Conservation (phyloP, 2,113 vertebrate species). For the Cephalopterus ornatus region DNA sequence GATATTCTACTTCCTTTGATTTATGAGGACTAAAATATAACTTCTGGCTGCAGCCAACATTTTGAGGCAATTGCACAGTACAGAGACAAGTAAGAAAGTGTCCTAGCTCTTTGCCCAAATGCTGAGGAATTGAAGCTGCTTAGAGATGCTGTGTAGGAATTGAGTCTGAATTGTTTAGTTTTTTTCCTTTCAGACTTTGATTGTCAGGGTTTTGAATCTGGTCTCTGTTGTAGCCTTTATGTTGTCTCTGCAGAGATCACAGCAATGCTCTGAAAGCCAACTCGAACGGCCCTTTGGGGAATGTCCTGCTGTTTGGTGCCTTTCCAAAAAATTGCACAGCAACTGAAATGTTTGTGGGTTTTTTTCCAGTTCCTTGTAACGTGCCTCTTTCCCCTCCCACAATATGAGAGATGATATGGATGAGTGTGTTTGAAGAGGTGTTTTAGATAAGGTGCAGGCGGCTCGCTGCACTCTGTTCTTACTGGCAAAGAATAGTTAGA, state of each 20-base stretch:
- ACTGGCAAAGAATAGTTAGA: background rate
- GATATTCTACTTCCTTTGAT: conserved; percentile 31
- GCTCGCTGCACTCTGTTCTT: background rate
- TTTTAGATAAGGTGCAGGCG: background rate
- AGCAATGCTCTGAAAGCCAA: background rate
- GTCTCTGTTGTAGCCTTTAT: background rate
- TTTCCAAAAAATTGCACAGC: background rate
- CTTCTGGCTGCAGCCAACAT: background rate
- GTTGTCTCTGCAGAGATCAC: background rate
- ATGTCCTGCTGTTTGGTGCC: background rate
- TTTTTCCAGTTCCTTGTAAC: background rate
- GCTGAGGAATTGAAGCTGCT: background rate
- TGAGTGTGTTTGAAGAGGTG: background rate
- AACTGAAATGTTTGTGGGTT: background rate
- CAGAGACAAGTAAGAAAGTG: background rate
- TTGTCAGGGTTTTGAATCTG: background rate
- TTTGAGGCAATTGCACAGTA: background rate
- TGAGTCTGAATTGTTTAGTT: background rate
- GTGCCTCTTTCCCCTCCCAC: background rate
- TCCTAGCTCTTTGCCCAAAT: background rate
- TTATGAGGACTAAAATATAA: background rate
- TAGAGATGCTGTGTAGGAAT: background rate
- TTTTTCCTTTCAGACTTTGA: background rate
- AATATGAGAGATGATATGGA: background rate
- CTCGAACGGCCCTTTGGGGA: background rate